A percentile compares a stretch with the other conserved stretches of the same genome.
Conservation (phyloP, 2,888 invertebrate species). For the Hydrotaea cyrtoneurina region DNA sequence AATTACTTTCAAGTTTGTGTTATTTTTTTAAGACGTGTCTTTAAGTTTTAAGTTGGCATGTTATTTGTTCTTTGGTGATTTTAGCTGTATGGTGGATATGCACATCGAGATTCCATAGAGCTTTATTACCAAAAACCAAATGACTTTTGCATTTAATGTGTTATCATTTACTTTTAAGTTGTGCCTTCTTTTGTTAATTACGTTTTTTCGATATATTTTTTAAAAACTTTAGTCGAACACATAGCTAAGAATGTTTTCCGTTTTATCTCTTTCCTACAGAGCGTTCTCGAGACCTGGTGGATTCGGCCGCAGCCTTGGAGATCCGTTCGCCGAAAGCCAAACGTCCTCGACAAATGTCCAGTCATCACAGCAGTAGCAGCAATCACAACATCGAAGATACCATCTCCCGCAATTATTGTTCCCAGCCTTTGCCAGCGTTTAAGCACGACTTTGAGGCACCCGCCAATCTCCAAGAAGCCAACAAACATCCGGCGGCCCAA, state of each 20-base stretch:
- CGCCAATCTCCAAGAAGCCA: conserved; percentile 55
- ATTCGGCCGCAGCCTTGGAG: conserved; percentile 76
- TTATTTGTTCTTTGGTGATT: conserved; percentile 87
- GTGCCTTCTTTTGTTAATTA: conserved; percentile 31
- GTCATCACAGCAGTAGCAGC: conserved; percentile 72
- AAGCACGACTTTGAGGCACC: conserved; percentile 69
- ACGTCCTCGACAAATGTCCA: conserved; percentile 78
- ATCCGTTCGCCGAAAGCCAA: conserved; percentile 79
- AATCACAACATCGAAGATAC: conserved; percentile 78
- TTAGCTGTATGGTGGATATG: conserved; percentile 85
- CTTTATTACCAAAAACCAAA: conserved; percentile 88
- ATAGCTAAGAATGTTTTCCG: conserved; percentile 4
- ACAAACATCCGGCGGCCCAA: conserved; percentile 72
- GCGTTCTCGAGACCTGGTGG: conserved; percentile 78
- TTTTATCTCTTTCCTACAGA: conserved; percentile 70
- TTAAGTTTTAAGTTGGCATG: conserved; percentile 74
- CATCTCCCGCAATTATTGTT: conserved; percentile 80
- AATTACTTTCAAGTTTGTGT: conserved; percentile 40
- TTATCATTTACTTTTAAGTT: conserved; percentile 69
- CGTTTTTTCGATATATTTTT: conserved; percentile 20
- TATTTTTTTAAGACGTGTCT: conserved; percentile 48
- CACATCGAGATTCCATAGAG: conserved; percentile 83
- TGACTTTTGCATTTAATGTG: conserved; percentile 77
- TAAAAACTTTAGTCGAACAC: conserved; percentile 2
- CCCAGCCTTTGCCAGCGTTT: conserved; percentile 80